Base-by-base conservation (phyloP, 1,140 invertebrate species). In the Papilio polytes region DNA sequence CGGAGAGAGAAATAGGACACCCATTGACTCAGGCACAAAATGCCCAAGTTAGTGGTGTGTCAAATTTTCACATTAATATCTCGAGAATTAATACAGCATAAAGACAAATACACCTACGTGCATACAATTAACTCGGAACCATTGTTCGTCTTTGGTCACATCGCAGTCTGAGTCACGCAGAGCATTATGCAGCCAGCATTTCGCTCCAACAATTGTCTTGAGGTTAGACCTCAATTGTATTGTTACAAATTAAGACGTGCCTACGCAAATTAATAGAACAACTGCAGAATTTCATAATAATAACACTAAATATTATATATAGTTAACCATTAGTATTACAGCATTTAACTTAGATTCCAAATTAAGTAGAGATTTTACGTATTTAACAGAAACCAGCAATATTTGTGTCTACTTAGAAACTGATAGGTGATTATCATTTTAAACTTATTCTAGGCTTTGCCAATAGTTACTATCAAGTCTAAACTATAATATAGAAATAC, bases 121-220 rank as follows among this genome's bases (percentile, higher is more conserved):
- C 20, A 56, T 53, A 56, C 48, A 53, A 56, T 20, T 31, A 77
- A 53, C 4, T 53, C 26, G 13, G 51, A 8, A 26, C 48, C 26
- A 77, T 77, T 77, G 74, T 77, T 77, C 74, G 22, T n/a, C 48
- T 12, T 78, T 26, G 31, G 48, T 53, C 76, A 59, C 76, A 78
- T 78, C 26, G 76, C 13, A 26, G 20, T 48, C 51, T 77, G 76
- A 78, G 36, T 78, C 76, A 78, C 76, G 76, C 48, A n/a, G 12
- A 48, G 76, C 76, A 78, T 78, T 78, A 59, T 78, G 76, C 53
- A 78, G 74, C 51, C 22, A 77, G 76, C 76, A 78, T 78, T 78
- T 36, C 76, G 76, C 53, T 78, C 56, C 53, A 78, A 78, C 59
- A 66, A 78, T 78, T 78, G 77, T 78, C 77, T 78, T 78, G 77